phyloP scores from a whole-genome alignment of 2,113 vertebrate species.

The Vidua chalybeata region DNA sequence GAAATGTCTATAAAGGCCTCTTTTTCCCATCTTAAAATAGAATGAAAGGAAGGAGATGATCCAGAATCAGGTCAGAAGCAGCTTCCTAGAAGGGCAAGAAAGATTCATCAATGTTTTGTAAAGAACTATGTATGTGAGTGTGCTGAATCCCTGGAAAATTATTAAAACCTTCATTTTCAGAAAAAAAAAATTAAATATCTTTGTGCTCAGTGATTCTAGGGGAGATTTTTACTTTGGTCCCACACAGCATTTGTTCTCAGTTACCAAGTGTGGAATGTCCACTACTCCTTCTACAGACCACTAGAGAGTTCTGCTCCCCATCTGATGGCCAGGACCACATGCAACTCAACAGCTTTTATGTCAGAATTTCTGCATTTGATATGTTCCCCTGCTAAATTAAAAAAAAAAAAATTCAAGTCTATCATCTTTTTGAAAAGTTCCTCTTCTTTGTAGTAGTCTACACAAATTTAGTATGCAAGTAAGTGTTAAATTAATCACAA shows the following conservation, averaged over 20 bases:
- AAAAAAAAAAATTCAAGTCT: neutral
- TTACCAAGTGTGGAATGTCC: neutral
- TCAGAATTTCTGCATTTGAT: neutral
- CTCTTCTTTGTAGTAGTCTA: neutral
- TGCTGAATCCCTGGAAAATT: neutral
- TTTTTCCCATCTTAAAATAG: neutral
- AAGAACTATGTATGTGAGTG: neutral
- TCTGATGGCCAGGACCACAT: rapidly evolving
- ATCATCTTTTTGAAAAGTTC: neutral
- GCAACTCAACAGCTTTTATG: neutral
- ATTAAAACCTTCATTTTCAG: neutral
- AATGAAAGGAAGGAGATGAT: neutral
- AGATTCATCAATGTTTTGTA: neutral
- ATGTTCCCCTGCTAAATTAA: neutral
- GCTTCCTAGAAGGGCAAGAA: neutral
- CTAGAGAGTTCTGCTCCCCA: neutral
- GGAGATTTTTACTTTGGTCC: neutral
- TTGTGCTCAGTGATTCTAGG: neutral
- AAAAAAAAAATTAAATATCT: neutral
- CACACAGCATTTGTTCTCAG: neutral
- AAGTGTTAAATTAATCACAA: neutral
- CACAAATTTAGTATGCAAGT: neutral
- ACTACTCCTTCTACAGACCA: neutral
- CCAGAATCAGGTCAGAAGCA: neutral
- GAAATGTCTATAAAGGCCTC: neutral